These are phyloP conservation scores for Artibeus lituratus DNA, from an alignment of 2,797 vertebrate species.

Conservation along the genomic window DNA sequence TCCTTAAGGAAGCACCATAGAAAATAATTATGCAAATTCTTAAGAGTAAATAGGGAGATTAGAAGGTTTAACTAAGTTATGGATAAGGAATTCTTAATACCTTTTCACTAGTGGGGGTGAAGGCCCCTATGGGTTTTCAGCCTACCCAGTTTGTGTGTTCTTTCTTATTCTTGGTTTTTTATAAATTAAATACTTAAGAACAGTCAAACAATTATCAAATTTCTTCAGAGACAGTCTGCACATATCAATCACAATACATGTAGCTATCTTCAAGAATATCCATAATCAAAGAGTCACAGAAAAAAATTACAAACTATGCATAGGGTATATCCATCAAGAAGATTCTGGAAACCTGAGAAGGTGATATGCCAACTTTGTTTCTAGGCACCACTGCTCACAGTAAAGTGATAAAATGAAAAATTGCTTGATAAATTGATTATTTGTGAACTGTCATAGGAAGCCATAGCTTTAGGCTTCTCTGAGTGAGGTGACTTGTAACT, in stretches of 20 bases:
- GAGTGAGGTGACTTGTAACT: neutral
- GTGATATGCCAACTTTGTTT: neutral
- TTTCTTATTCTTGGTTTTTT: neutral
- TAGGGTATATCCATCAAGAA: neutral
- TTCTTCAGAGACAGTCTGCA: neutral
- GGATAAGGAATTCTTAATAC: neutral
- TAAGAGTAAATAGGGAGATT: neutral
- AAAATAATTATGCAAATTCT: neutral
- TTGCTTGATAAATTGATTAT: neutral
- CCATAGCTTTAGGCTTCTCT: neutral
- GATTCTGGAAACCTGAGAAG: neutral
- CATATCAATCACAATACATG: neutral
- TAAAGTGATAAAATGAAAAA: neutral
- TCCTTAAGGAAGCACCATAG: neutral
- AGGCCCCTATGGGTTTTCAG: neutral
- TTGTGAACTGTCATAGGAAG: neutral
- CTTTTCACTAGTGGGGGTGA: neutral
- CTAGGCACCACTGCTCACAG: neutral
- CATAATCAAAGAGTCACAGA: neutral
- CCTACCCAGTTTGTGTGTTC: neutral
- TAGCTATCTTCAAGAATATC: neutral
- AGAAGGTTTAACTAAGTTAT: neutral
- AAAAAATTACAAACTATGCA: neutral
- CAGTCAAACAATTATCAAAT: neutral
- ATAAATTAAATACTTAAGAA: constrained; percentile 5